Conservation (phyloP, 2,888 invertebrate species). For the Thera obeliscata region DNA sequence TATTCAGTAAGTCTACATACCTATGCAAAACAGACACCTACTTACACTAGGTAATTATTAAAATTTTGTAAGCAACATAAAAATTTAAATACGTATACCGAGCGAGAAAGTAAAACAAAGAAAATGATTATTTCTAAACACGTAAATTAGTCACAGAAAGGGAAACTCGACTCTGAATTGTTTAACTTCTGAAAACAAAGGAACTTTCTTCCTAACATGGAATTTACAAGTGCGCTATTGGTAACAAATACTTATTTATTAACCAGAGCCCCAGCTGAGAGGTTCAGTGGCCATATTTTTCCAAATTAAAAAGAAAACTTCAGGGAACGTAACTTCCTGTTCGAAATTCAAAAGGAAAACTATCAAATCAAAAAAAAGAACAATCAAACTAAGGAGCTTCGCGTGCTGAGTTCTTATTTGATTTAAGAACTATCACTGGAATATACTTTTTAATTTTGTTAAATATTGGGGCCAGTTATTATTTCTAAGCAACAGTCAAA, state of each 20-base stretch:
- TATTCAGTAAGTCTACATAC: conserved; percentile 36
- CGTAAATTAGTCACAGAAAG: conserved; percentile 72
- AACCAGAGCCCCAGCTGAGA: conserved; percentile 53
- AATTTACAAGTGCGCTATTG: conserved; percentile 59
- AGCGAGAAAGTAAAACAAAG: conserved; percentile 63
- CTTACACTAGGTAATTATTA: conserved; percentile 43
- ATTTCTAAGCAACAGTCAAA: conserved; percentile 22
- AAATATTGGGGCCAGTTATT: neutral
- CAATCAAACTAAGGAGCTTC: conserved; percentile 5
- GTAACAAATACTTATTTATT: conserved; percentile 69
- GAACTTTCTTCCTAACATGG: conserved; percentile 69
- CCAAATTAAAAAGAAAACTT: conserved; percentile 17
- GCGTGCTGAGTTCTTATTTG: conserved; percentile 6
- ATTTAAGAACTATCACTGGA: conserved; percentile 2
- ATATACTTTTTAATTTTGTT: neutral
- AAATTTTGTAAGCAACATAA: conserved; percentile 66
- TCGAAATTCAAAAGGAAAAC: conserved; percentile 16
- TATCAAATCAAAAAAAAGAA: neutral
- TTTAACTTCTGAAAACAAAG: conserved; percentile 73
- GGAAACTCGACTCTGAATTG: conserved; percentile 68
- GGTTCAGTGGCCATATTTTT: conserved; percentile 49
- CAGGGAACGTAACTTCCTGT: conserved; percentile 3
- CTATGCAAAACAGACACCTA: conserved; percentile 40
- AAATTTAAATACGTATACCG: conserved; percentile 61
- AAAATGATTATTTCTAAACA: conserved; percentile 66